A percentile compares a stretch with the other conserved stretches of the same genome.
Evolutionary conservation across 2,797 vertebrate species (phyloP).

Genomic region (Amazona finschi): DNA sequence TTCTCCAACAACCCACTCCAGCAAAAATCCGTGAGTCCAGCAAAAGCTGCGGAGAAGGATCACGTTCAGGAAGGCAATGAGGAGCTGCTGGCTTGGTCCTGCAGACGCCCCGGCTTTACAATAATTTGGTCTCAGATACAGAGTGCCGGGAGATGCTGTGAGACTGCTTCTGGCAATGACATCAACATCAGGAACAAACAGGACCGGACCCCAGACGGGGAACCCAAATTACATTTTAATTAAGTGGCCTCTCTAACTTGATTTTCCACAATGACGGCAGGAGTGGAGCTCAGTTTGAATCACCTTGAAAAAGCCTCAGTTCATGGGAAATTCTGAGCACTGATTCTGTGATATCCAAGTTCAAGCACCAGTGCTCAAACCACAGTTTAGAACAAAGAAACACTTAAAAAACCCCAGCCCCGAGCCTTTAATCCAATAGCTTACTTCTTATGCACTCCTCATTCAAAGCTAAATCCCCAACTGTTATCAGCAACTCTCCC

Average conservation of each 20-base stretch:
- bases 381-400: background rate
- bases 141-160: background rate
- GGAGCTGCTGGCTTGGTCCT: background rate
- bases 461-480: background rate
- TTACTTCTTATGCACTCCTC: background rate
- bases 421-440: background rate
- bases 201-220: background rate
- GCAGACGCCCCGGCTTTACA: background rate
- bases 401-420: background rate
- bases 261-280: background rate
- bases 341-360: background rate
- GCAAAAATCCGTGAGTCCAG: background rate
- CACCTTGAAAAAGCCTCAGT: background rate
- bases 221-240: background rate
- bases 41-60: background rate
- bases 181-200: background rate
- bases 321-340: background rate
- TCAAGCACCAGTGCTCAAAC: background rate
- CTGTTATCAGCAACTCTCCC: background rate
- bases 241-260: background rate
- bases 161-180: background rate
- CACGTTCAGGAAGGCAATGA: background rate
- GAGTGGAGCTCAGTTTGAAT: background rate
- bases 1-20: background rate
- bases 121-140: background rate